These are phyloP conservation scores for Diachasma alloeum DNA, from an alignment of 1,140 invertebrate genomes.

Conservation along the genomic window DNA sequence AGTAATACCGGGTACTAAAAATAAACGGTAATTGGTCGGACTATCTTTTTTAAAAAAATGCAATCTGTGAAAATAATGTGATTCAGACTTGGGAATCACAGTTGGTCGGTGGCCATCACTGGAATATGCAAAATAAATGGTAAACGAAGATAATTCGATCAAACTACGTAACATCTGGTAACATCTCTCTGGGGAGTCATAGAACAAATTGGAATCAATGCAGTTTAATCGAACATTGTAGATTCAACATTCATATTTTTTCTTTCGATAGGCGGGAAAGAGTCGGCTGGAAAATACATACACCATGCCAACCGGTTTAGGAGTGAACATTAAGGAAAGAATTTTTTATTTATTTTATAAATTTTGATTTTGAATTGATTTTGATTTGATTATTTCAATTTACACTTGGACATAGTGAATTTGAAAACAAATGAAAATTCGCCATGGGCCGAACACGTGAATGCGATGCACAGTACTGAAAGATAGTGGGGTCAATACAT, in stretches of 20 bases:
- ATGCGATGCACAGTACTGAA: no score
- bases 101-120: neutral
- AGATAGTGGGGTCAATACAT: no score
- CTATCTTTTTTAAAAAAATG: neutral
- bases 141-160: neutral
- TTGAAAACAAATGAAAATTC: no score
- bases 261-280: neutral
- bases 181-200: neutral
- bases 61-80: neutral
- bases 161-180: neutral
- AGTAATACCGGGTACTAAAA: neutral
- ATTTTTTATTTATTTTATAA: no score
- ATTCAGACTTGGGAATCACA: neutral
- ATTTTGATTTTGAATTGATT: no score
- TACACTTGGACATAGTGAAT: no score
- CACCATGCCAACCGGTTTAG: no score
- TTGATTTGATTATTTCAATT: no score
- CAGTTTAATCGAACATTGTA: neutral
- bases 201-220: neutral
- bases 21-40: neutral
- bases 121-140: neutral
- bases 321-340: no score
- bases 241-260: neutral
- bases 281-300: no score
- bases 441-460: no score